Percentiles rank a stretch among this genome's conserved stretches.
Conservation (phyloP, 2,113 vertebrate genomes). For the Lycocorax pyrrhopterus region DNA sequence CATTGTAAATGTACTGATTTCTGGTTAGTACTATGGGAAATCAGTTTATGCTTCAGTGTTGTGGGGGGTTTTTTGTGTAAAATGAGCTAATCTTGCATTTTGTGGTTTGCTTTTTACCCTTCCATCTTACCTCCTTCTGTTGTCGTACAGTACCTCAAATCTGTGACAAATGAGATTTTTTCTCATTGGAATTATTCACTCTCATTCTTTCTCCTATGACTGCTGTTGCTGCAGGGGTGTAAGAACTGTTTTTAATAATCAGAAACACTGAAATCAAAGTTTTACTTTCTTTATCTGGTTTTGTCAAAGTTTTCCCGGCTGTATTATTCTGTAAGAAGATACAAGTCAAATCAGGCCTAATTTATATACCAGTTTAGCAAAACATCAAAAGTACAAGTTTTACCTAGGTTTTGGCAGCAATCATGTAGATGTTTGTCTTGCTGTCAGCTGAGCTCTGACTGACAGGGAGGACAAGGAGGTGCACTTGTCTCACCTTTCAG, state of each 20-base stretch:
- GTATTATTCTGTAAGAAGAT: neutral
- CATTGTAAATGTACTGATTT: neutral
- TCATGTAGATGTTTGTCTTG: rapidly evolving
- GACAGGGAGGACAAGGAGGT: neutral
- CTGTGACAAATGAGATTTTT: neutral
- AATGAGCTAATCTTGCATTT: neutral
- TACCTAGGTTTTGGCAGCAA: neutral
- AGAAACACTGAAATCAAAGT: neutral
- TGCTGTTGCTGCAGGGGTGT: neutral
- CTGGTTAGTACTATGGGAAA: neutral
- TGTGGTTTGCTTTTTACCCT: neutral
- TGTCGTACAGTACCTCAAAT: neutral
- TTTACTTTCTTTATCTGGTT: neutral
- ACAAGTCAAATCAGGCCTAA: neutral
- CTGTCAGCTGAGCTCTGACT: neutral
- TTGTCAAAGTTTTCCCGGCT: neutral
- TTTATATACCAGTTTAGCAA: neutral
- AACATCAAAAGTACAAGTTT: neutral
- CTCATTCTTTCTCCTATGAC: neutral
- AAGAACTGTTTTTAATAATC: neutral
- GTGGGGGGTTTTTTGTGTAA: neutral
- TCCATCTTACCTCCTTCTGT: neutral
- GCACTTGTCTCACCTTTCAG: neutral
- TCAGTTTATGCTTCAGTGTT: neutral
- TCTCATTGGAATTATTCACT: neutral